Percentiles rank a stretch among this genome's conserved stretches.
phyloP scores from a whole-genome alignment of 2,888 invertebrate genomes.

The Rhaphigaster nebulosa region DNA sequence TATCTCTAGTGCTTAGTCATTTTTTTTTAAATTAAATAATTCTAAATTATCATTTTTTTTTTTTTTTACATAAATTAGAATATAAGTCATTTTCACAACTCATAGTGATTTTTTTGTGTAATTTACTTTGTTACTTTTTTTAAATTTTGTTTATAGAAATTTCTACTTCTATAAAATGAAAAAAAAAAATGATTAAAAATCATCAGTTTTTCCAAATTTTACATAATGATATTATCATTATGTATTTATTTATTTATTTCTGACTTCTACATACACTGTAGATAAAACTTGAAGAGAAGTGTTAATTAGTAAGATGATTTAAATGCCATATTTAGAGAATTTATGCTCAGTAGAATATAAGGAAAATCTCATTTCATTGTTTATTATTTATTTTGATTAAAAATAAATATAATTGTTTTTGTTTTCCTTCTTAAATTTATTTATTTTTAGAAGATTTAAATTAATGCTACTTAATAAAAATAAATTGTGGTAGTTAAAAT shows the following conservation, averaged over 20 bases:
- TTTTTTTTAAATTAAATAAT: not conserved
- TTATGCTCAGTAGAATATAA: constrained; percentile 51
- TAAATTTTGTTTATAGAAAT: constrained; percentile 38
- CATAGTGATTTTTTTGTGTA: constrained; percentile 2
- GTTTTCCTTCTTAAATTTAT: constrained; percentile 41
- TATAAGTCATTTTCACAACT: constrained; percentile 19
- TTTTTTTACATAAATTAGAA: constrained; percentile 13
- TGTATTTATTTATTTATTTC: constrained; percentile 39
- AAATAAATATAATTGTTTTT: constrained; percentile 38
- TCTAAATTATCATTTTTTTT: not conserved
- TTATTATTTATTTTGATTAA: constrained; percentile 38
- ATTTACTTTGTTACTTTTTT: not conserved
- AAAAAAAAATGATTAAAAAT: constrained; percentile 1
- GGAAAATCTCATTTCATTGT: constrained; percentile 47
- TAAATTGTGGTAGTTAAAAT: constrained; percentile 26
- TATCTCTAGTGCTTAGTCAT: constrained; percentile 37
- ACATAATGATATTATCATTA: constrained; percentile 36
- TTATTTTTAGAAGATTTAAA: constrained; percentile 43
- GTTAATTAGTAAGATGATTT: constrained; percentile 44
- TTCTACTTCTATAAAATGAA: not conserved
- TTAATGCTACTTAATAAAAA: constrained; percentile 52
- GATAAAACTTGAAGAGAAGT: not conserved
- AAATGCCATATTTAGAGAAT: constrained; percentile 53
- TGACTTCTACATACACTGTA: constrained; percentile 43
- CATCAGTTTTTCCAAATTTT: constrained; percentile 1